These are phyloP conservation scores for Poeciliopsis gracilis DNA, from an alignment of 2,797 vertebrate species.

Conservation along the genomic window DNA sequence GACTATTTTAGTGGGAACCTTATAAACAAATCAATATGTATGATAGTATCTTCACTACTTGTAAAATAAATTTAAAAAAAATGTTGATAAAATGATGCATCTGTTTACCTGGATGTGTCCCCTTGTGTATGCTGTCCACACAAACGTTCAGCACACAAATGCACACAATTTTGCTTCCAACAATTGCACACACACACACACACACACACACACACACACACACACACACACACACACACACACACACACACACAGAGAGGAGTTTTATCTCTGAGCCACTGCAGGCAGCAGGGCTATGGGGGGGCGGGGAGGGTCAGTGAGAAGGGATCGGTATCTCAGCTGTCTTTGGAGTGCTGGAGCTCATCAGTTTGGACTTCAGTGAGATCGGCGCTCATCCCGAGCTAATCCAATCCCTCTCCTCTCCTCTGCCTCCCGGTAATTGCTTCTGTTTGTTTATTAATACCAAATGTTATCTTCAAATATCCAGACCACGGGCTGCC, in stretches of 20 bases:
- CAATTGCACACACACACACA: neutral
- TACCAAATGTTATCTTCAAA: constrained; percentile 85
- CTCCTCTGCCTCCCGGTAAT: constrained; percentile 80
- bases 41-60: neutral
- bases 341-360: constrained; percentile 78
- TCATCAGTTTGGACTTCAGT: constrained; percentile 81
- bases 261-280: constrained; percentile 68
- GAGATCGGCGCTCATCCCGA: constrained; percentile 68
- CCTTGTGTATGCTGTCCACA: neutral
- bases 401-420: constrained; percentile 79
- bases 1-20: neutral
- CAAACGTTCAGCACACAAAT: constrained; percentile 10
- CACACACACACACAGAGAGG: no score
- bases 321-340: constrained; percentile 74
- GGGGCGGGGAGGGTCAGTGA: constrained; percentile 54
- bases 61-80: neutral
- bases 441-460: constrained; percentile 86
- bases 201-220: constrained; percentile 9
- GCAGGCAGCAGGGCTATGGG: constrained; percentile 50
- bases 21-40: neutral
- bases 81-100: neutral
- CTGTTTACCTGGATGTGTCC: neutral
- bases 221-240: no score
- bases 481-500: constrained; percentile 80
- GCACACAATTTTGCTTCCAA: neutral